phyloP scores from a whole-genome alignment of 2,888 invertebrate genomes.

The Ophioninae sp. region DNA sequence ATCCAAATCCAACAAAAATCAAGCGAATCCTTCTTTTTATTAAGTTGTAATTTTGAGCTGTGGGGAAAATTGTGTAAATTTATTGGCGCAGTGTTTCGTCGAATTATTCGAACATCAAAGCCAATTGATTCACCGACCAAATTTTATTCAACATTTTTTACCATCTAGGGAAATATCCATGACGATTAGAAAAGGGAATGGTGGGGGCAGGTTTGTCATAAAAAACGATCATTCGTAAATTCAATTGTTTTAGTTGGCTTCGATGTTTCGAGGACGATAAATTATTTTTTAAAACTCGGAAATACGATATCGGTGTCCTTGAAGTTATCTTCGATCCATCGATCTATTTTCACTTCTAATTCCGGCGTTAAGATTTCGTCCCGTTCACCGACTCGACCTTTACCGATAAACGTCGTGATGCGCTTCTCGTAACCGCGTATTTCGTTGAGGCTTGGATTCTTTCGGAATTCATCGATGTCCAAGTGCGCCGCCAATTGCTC shows the following conservation, averaged over 20 bases:
- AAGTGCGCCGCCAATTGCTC: conserved; percentile 87
- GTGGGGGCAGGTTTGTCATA: background rate
- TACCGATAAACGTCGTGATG: conserved; percentile 86
- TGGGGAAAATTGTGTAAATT: too few species aligned
- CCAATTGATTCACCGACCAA: background rate
- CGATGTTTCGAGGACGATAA: background rate
- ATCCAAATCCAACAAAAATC: too few species aligned
- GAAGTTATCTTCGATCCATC: conserved; percentile 87
- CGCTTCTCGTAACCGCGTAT: conserved; percentile 85
- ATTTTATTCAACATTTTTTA: background rate
- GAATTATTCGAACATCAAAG: too few species aligned
- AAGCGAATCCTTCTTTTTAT: background rate
- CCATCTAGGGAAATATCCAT: background rate
- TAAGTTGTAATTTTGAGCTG: background rate
- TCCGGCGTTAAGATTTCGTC: conserved; percentile 87
- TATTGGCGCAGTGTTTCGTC: too few species aligned
- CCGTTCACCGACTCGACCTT: conserved; percentile 88
- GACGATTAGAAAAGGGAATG: background rate
- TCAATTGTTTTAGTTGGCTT: background rate
- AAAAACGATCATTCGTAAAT: background rate
- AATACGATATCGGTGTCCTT: conserved; percentile 83
- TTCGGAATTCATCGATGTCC: conserved; percentile 90
- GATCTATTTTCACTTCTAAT: conserved; percentile 85
- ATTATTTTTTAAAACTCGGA: conserved; percentile 9
- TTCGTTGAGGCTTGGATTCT: conserved; percentile 89